Base-by-base conservation (phyloP, 2,797 vertebrate species). In the Argyrosomus regius region DNA sequence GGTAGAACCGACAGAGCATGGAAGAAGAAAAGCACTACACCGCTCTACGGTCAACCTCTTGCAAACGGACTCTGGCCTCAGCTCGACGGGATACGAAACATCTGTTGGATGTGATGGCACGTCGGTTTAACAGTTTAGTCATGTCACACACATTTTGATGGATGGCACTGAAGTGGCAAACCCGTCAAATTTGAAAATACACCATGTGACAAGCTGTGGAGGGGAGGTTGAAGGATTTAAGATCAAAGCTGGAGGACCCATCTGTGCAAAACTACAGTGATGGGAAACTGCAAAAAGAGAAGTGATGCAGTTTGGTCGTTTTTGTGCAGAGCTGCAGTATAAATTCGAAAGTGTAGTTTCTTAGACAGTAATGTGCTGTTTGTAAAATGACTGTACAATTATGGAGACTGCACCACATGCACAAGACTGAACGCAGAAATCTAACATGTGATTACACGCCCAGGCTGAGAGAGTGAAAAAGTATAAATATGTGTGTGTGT, bases 381-480 rank as follows among this genome's bases (percentile, higher is more conserved):
- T 91, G 79, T 89, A 77, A 94, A 95, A 92, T 91, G 77, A 94
- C 90, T 88, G 83, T 93, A 92, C 94, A 95, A 95, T 95, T 95
- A 96, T 83, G 82, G 87, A 90, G 91, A 89, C 85, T 88, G 86
- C 76, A 80, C 89, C 92, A 72, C 81, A 90, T 90, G 83, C 82
- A 82, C 77, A 91, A 81, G 85, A 81, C 86, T 81, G 80, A 78
- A 74, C 88, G 82, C 68, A 88, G 78, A 87, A 82, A 88, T 87
- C 70, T 87, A 94, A 89, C 92, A 46, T 94, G 93, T 94, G 91
- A 94, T 95, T 94, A 94, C 88, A 93, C 59, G 83, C 85, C 91
- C 79, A 77, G 74, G 80, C 81, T 77, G 80, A 85, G 57, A 68
- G 75, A 88, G 83, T 81, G 83, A 85, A 71, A 59, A 59, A 58